These are phyloP conservation scores for Ditylenchus weischeri DNA, from an alignment of 2,888 invertebrate species.

Conservation along the genomic window DNA sequence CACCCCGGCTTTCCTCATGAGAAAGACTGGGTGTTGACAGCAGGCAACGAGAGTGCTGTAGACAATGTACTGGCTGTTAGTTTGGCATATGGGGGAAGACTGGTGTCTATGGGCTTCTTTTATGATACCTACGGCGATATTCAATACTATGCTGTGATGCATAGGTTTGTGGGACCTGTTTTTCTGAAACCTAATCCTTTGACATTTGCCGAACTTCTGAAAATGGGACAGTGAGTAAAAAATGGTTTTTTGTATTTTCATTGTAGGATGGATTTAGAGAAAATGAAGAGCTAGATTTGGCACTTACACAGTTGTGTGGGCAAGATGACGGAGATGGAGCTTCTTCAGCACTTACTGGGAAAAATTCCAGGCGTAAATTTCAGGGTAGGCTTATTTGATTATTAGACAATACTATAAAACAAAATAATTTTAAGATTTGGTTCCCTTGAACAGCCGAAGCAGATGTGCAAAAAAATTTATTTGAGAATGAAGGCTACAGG, in stretches of 20 bases:
- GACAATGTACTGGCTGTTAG: slow-evolving; percentile 49
- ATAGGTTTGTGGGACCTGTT: slow-evolving; percentile 53
- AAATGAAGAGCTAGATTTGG: slow-evolving; percentile 54
- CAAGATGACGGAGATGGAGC: slow-evolving; percentile 51
- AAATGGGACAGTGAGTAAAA: slow-evolving; percentile 40
- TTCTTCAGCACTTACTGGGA: slow-evolving; percentile 57
- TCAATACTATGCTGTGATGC: slow-evolving; percentile 51
- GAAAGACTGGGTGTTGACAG: slow-evolving; percentile 54
- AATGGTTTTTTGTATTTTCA: background rate
- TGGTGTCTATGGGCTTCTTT: slow-evolving; percentile 54
- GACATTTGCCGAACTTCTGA: slow-evolving; percentile 50
- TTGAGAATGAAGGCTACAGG: slow-evolving; percentile 51
- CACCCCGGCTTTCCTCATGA: slow-evolving; percentile 54
- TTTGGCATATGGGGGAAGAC: slow-evolving; percentile 39
- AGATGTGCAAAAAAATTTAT: slow-evolving; percentile 46
- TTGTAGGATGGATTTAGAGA: slow-evolving; percentile 38
- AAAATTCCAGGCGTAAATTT: slow-evolving; percentile 49
- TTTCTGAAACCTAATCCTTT: slow-evolving; percentile 57
- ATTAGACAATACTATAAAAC: slow-evolving; percentile 22
- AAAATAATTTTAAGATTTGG: slow-evolving; percentile 46
- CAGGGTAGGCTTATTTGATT: slow-evolving; percentile 26
- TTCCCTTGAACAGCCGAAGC: slow-evolving; percentile 55
- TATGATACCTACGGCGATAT: slow-evolving; percentile 13
- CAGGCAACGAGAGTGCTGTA: slow-evolving; percentile 49
- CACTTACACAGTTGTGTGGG: slow-evolving; percentile 56